These are phyloP conservation scores for Enteromius viviparus DNA, from an alignment of 2,797 vertebrate genomes.

Conservation along the genomic window DNA sequence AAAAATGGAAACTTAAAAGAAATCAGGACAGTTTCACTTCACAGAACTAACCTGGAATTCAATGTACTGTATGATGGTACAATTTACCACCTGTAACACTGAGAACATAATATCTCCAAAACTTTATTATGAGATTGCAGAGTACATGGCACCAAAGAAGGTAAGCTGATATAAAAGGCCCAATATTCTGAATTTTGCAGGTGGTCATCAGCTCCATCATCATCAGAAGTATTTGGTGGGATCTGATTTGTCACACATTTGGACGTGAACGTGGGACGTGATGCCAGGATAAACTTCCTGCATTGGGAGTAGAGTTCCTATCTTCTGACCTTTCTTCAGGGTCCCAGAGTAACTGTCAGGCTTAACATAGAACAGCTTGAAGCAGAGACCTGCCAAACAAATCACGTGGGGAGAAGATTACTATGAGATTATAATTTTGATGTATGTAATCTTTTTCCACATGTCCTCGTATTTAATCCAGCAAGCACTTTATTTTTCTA, in stretches of 20 bases:
- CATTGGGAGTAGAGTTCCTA: slow-evolving; percentile 76
- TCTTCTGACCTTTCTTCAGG: slow-evolving; percentile 64
- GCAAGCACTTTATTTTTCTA: not conserved
- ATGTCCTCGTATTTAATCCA: not conserved
- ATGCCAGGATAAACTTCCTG: slow-evolving; percentile 72
- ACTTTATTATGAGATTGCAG: slow-evolving; percentile 12
- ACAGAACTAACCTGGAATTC: not conserved
- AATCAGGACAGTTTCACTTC: not conserved
- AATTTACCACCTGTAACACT: not conserved
- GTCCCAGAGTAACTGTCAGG: slow-evolving; percentile 59
- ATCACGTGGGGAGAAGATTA: not conserved
- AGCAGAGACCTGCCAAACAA: slow-evolving; percentile 67
- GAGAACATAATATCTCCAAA: not conserved
- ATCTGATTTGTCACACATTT: slow-evolving; percentile 70
- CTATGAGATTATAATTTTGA: not conserved
- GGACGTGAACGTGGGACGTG: slow-evolving; percentile 75
- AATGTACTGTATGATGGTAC: not conserved
- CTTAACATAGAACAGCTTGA: slow-evolving; percentile 75
- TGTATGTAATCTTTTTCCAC: not conserved
- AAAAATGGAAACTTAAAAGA: not conserved
- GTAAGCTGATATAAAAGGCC: not conserved
- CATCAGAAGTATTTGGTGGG: slow-evolving; percentile 67
- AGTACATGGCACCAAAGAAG: not conserved
- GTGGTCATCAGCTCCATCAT: not conserved
- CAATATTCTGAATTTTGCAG: not conserved